These are phyloP conservation scores for Sinelater perroti DNA, from an alignment of 2,888 invertebrate species.

Conservation along the genomic window DNA sequence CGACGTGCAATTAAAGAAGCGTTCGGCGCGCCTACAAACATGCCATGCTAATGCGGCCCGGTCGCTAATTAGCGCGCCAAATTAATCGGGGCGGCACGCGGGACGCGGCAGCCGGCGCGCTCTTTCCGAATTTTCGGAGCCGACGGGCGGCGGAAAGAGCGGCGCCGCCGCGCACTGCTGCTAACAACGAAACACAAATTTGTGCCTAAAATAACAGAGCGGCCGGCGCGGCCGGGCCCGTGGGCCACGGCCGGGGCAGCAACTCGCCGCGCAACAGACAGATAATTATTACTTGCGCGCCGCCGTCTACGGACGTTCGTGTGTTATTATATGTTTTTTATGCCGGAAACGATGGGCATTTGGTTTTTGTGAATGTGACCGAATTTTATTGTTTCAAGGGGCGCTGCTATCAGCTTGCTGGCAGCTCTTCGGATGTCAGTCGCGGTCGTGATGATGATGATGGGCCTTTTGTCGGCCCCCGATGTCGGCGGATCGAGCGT, in stretches of 20 bases:
- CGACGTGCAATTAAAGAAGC: constrained; percentile 16
- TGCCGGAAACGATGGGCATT: constrained; percentile 59
- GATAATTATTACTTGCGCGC: constrained; percentile 57
- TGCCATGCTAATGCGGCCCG: constrained; percentile 4
- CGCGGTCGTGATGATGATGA: constrained; percentile 14
- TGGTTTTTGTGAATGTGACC: constrained; percentile 50
- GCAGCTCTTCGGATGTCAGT: constrained; percentile 33
- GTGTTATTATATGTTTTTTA: constrained; percentile 62
- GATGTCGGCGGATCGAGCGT: constrained; percentile 7
- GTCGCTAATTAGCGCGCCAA: too few relatives aligned
- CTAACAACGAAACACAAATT: constrained; percentile 50
- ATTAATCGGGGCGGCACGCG: too few relatives aligned
- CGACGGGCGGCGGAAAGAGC: constrained; percentile 21
- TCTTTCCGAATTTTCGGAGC: constrained; percentile 1
- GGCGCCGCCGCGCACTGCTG: constrained; percentile 43
- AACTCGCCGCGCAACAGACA: constrained; percentile 51
- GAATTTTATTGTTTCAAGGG: constrained; percentile 50
- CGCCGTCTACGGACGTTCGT: constrained; percentile 54
- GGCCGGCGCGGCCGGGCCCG: constrained; percentile 44
- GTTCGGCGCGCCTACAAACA: constrained; percentile 14
- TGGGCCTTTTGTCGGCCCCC: neutral
- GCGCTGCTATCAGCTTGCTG: constrained; percentile 28
- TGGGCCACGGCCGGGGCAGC: constrained; percentile 51
- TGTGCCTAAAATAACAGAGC: constrained; percentile 58
- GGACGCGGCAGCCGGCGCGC: too few relatives aligned